phyloP scores from a whole-genome alignment of 2,888 invertebrate species.

The Volucella inanis region DNA sequence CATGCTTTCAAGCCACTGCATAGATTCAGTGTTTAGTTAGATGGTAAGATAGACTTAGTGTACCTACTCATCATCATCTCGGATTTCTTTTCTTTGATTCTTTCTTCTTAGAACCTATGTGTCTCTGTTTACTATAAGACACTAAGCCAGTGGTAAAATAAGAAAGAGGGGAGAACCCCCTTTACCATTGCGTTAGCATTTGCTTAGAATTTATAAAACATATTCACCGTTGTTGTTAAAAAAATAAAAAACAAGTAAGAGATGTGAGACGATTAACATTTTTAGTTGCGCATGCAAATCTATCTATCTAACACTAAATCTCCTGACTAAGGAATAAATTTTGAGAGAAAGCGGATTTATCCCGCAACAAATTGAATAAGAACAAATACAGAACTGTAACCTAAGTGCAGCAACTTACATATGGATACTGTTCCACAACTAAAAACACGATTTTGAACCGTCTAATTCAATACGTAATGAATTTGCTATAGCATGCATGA shows the following conservation, averaged over 20 bases:
- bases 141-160: background rate
- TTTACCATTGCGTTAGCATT: constrained; percentile 44
- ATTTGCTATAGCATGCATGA: too few relatives aligned
- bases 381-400: too few relatives aligned
- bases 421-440: too few relatives aligned
- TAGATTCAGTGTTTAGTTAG: constrained; percentile 56
- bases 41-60: constrained; percentile 63
- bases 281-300: constrained; percentile 24
- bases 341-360: background rate
- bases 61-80: constrained; percentile 48
- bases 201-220: constrained; percentile 64
- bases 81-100: constrained; percentile 7
- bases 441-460: too few relatives aligned
- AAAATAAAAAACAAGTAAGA: constrained; percentile 47
- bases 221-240: constrained; percentile 74
- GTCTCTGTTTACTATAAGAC: constrained; percentile 3
- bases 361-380: too few relatives aligned
- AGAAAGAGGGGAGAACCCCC: constrained; percentile 7
- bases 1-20: constrained; percentile 20
- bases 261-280: constrained; percentile 27
- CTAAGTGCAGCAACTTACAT: too few relatives aligned
- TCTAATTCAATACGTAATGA: too few relatives aligned
- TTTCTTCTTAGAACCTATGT: constrained; percentile 25
- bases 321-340: background rate
- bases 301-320: background rate